These are phyloP conservation scores for Agelastica alni DNA, from an alignment of 2,888 invertebrate species.

Conservation along the genomic window DNA sequence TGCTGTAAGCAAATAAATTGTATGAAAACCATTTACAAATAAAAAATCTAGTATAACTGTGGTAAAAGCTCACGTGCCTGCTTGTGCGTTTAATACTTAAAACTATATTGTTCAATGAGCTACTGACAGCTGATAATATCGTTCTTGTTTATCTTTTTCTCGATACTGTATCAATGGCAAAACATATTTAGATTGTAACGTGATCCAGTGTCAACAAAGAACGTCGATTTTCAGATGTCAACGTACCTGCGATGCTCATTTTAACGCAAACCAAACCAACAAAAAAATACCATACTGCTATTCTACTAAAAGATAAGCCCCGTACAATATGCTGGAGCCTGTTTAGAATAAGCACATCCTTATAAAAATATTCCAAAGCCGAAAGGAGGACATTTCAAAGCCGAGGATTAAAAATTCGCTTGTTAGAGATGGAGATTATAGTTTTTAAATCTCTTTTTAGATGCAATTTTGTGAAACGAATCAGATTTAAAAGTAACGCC, in stretches of 20 bases:
- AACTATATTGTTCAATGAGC: no score
- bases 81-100: no score
- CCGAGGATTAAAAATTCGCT: neutral
- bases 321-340: neutral
- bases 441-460: neutral
- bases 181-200: neutral
- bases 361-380: neutral
- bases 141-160: neutral
- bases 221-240: neutral
- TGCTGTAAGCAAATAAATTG: no score
- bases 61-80: no score
- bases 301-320: neutral
- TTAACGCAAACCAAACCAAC: neutral
- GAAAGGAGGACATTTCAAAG: neutral
- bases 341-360: neutral
- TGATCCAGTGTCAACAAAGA: neutral
- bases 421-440: constrained; percentile 1
- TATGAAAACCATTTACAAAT: no score
- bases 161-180: constrained; percentile 1
- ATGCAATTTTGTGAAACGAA: constrained; percentile 7
- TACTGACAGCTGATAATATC: no score
- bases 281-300: no score
- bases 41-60: no score
- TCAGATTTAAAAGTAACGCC: neutral
- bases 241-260: neutral